Percentiles rank a stretch among this genome's conserved stretches.
Evolutionary conservation across 2,888 invertebrate species (phyloP).

Genomic region (Melolontha melolontha): DNA sequence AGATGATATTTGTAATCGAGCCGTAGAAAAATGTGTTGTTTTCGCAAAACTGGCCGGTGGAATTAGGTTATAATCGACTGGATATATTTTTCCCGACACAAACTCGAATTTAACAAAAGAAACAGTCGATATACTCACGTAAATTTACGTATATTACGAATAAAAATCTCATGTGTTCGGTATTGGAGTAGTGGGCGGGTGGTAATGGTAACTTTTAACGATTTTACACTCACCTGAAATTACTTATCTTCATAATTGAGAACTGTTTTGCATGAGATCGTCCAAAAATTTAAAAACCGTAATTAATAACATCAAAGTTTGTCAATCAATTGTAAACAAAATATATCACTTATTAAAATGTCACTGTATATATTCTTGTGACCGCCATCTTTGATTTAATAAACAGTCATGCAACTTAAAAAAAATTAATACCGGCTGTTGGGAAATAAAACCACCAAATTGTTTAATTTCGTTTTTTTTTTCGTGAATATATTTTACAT

Average conservation of each 20-base stretch:
- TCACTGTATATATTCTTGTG: slow-evolving; percentile 47
- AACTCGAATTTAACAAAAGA: neutral
- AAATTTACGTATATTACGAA: slow-evolving; percentile 7
- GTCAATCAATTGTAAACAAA: slow-evolving; percentile 39
- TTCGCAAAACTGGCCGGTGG: neutral
- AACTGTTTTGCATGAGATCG: neutral
- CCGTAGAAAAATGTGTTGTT: no score
- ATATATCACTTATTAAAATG: slow-evolving; percentile 41
- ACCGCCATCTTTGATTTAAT: slow-evolving; percentile 48
- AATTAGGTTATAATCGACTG: no score
- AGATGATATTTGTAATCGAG: neutral
- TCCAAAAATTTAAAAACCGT: slow-evolving; percentile 17
- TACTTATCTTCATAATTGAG: slow-evolving; percentile 6
- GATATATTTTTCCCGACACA: neutral
- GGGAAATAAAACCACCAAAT: neutral
- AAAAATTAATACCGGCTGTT: neutral
- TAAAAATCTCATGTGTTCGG: slow-evolving; percentile 51
- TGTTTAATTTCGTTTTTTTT: neutral
- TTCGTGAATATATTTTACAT: slow-evolving; percentile 5
- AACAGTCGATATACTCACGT: neutral
- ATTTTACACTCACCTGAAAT: slow-evolving; percentile 23
- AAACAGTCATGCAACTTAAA: slow-evolving; percentile 13
- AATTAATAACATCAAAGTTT: slow-evolving; percentile 1
- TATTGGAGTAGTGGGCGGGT: slow-evolving; percentile 49
- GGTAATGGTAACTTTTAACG: slow-evolving; percentile 25